Evolutionary conservation across 2,888 invertebrate genomes (phyloP).

Genomic region (Pollenia griseotomentosa): DNA sequence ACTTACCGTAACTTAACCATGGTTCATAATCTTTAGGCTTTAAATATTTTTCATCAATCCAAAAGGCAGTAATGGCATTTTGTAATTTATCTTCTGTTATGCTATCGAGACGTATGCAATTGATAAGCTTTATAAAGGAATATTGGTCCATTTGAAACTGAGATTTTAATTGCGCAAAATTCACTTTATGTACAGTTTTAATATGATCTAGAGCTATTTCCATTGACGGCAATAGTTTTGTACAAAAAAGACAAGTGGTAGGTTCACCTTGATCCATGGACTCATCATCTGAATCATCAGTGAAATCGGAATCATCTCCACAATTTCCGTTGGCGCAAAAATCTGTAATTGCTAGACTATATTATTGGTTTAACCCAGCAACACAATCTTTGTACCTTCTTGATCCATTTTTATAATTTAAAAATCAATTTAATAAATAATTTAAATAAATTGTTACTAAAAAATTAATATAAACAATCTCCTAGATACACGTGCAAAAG

Average conservation of each 20-base stretch:
- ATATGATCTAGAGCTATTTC: constrained; percentile 89
- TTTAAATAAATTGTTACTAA: not conserved
- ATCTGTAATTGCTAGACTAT: constrained; percentile 20
- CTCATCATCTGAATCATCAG: constrained; percentile 81
- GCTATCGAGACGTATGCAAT: constrained; percentile 89
- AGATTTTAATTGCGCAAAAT: constrained; percentile 87
- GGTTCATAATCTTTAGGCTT: constrained; percentile 91
- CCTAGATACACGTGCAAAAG: constrained; percentile 60
- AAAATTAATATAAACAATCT: constrained; percentile 44
- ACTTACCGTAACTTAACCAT: constrained; percentile 92
- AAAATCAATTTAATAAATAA: not conserved
- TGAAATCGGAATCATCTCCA: constrained; percentile 74
- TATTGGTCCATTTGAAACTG: constrained; percentile 92
- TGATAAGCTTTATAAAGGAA: constrained; percentile 91
- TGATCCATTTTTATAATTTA: constrained; percentile 61
- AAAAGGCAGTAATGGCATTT: constrained; percentile 85
- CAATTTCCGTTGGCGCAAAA: not conserved
- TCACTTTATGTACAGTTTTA: constrained; percentile 87
- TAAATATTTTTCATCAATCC: constrained; percentile 91
- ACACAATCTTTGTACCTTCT: constrained; percentile 51
- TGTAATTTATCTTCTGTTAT: constrained; percentile 86
- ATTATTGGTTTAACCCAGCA: not conserved
- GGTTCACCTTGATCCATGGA: constrained; percentile 84
- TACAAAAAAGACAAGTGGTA: constrained; percentile 90
- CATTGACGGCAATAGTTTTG: constrained; percentile 86